Percentiles rank a stretch among this genome's conserved stretches.
These are phyloP conservation scores for Phalacrocorax pelagicus DNA, from an alignment of 2,113 vertebrate genomes.

Conservation along the genomic window DNA sequence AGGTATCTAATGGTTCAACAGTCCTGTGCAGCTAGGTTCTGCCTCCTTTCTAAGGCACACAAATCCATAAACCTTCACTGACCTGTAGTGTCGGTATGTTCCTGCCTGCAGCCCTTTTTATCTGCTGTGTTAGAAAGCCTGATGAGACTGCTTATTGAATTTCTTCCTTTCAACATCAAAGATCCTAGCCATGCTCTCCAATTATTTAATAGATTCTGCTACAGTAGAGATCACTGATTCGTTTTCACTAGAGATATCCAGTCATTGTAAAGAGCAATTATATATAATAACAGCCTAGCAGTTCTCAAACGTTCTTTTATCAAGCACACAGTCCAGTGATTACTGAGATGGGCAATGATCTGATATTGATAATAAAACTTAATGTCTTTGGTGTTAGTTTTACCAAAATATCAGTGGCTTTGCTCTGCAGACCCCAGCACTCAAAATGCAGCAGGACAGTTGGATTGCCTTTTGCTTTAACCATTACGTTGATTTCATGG, in stretches of 20 bases:
- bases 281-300: conserved; percentile 66
- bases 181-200: conserved; percentile 61
- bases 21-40: conserved; percentile 32
- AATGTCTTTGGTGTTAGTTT: conserved; percentile 31
- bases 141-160: conserved; percentile 70
- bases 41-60: conserved; percentile 37
- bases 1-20: conserved; percentile 63
- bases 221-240: conserved; percentile 55
- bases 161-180: conserved; percentile 72
- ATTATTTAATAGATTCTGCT: conserved; percentile 76
- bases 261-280: conserved; percentile 71
- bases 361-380: conserved; percentile 47
- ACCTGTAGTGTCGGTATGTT: conserved; percentile 55
- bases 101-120: conserved; percentile 53
- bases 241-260: conserved; percentile 64
- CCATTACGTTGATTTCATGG: conserved; percentile 1
- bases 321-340: conserved; percentile 56
- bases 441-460: background rate
- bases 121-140: conserved; percentile 65
- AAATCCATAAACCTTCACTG: conserved; percentile 59
- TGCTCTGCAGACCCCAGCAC: background rate
- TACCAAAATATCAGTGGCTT: conserved; percentile 11
- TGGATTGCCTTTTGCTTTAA: conserved; percentile 18
- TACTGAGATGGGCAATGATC: conserved; percentile 43
- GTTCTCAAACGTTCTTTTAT: conserved; percentile 62